Evolutionary conservation across 1,140 invertebrate species (phyloP), one percentile per base, ranked within the genome.

Genomic region (Drosophila parabipectinata): DNA sequence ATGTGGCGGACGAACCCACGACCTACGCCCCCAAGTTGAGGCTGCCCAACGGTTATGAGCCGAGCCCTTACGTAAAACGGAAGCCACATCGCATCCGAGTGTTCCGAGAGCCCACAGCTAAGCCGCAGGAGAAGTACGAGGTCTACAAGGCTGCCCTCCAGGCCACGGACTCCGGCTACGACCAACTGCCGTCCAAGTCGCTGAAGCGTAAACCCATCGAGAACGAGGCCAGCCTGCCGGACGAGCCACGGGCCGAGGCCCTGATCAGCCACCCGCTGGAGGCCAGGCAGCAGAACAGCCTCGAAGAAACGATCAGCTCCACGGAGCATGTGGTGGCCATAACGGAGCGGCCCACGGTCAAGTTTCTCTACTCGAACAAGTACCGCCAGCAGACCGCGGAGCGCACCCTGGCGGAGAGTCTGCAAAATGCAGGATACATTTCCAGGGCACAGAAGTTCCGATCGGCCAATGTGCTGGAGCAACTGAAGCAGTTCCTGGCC

Each of bases 341-440:
- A 9, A 81, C 80, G 18, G 89, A 91, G 18, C 74, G 76, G 8
- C 78, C 91, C 1, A 55, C 91, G 2, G 54, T 79, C 0, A 91
- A 92, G 39, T 90, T 72, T 37, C 68, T 90, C 5, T 88, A 80
- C 37, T 87, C 90, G 1, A 91, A 91, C 15, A 90, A 90, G 57
- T 91, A 91, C 60, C 79, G 90, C 0, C 80, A 89, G 52, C 74
- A 85, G 53, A 89, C 84, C 0, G 81, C 72, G 5, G 90, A 91
- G 26, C 76, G 67, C 3, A 80, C 80, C 4, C 39, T 91, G 24
- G 90, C 90, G 0, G 90, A 91, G 2, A 89, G 87, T 52, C 61
- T 91, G 5, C 83, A 90, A 32, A 91, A 91, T 72, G 87, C 87
- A 1, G 90, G 90, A 1, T 91, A 91, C 24, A 66, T 91, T 14